Evolutionary conservation across 2,797 vertebrate species (phyloP), one percentile per base, ranked within the genome.

Genomic region (Pitangus sulphuratus): DNA sequence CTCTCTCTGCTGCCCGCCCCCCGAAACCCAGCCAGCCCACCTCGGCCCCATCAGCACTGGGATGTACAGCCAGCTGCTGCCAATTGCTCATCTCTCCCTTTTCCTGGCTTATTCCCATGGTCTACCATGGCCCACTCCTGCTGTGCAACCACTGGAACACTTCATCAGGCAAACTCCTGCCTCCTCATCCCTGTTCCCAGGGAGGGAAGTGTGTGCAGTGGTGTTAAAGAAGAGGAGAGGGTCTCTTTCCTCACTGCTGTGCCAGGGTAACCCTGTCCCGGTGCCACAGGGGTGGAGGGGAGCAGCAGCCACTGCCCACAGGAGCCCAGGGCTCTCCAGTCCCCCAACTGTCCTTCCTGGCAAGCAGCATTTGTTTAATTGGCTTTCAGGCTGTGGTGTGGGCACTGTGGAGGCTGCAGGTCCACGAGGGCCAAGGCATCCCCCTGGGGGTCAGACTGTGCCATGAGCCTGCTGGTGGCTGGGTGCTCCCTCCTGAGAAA

Each of bases 101-200:
- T 94, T 93, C 66, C 45, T 28, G 17, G 74, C 80, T 96, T 70
- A 84, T 91, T 75, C 84, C 77, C 19, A 31, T 90, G 54, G 57
- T 96, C 83, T 64, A 61, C 96, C 95, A 70, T 24, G 15, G 72
- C 16, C 45, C 7, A 48, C 84, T 69, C 83, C 93, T 53, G 89
- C 94, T 62, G 90, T 4, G 2, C 93, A 37, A 51, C 90, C 94
- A 22, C 82, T 8, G 91, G 80, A 93, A 92, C 85, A 42, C 54
- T 93, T 89, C 33, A 69, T 92, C 96, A 85, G 91, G 89, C 94
- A 54, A 92, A 87, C 71, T 80, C 83, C 93, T 68, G 89, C 95
- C 96, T 86, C 40, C 35, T 85, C 47, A 48, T 61, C 87, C 87
- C 16, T 8, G 18, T 40, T 85, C 80, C 90, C 56, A 61, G 31